Evolutionary conservation across 2,113 vertebrate species (phyloP).

Genomic region (Dolichotis patagonum): DNA sequence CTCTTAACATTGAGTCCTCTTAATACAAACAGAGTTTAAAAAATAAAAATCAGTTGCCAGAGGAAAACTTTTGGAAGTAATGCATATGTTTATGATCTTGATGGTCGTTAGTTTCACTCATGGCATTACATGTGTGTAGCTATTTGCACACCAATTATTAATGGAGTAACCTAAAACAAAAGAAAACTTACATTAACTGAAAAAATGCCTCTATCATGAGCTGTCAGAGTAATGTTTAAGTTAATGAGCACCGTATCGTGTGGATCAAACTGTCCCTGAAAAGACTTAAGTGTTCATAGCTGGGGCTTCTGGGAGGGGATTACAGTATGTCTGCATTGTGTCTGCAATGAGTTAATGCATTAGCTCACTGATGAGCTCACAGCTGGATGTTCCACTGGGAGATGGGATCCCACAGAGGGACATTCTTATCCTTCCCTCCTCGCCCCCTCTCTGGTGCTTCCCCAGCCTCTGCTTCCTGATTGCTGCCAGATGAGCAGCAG

Average conservation of each 20-base stretch:
- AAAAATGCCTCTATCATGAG: neutral
- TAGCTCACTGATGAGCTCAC: neutral
- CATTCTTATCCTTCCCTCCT: no score
- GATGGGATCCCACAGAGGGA: neutral
- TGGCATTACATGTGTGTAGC: neutral
- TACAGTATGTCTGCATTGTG: no score
- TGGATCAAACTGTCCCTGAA: neutral
- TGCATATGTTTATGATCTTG: neutral
- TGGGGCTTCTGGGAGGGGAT: neutral
- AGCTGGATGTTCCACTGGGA: neutral
- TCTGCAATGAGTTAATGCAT: neutral
- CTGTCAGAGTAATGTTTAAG: conserved; percentile 7
- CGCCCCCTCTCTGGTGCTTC: neutral
- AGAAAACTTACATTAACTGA: neutral
- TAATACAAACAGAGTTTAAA: neutral
- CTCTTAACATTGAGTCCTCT: neutral
- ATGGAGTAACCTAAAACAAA: neutral
- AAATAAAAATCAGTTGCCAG: neutral
- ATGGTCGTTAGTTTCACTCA: neutral
- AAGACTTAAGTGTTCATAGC: neutral
- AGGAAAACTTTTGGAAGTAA: neutral
- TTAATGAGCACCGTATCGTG: neutral
- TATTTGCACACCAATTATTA: neutral
- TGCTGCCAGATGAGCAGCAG: neutral
- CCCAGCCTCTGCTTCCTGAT: neutral